Percentiles rank a stretch among this genome's conserved stretches.
Evolutionary conservation across 2,888 invertebrate species (phyloP).

Genomic region (Dione juno): DNA sequence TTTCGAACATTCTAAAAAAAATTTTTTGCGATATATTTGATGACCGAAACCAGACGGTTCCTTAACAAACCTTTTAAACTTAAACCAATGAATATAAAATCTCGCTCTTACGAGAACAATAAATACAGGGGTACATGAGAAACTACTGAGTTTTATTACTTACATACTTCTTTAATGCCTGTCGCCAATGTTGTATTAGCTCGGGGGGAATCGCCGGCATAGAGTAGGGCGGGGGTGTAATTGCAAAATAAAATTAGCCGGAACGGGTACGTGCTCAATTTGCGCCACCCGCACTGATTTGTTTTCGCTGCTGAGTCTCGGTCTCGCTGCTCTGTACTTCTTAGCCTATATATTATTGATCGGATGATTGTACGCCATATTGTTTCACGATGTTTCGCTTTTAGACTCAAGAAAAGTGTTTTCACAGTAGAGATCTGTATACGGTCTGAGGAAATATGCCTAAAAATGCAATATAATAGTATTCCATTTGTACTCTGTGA

Average conservation of each 20-base stretch:
- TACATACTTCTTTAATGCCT: constrained; percentile 47
- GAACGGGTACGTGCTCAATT: constrained; percentile 84
- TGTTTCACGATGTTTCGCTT: constrained; percentile 52
- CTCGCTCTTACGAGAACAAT: background rate
- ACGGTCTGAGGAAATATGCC: background rate
- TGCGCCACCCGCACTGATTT: constrained; percentile 83
- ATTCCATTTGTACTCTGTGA: background rate
- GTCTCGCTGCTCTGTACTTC: constrained; percentile 57
- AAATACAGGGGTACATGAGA: background rate
- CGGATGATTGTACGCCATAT: constrained; percentile 63
- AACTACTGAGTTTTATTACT: constrained; percentile 15
- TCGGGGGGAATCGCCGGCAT: constrained; percentile 48
- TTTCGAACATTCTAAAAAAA: too few relatives aligned
- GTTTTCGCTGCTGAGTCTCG: constrained; percentile 70
- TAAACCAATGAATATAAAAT: background rate
- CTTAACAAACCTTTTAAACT: background rate
- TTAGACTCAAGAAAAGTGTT: constrained; percentile 9
- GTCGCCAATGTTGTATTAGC: constrained; percentile 80
- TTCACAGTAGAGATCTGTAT: constrained; percentile 13
- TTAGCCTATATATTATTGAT: constrained; percentile 83
- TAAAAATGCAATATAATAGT: constrained; percentile 1
- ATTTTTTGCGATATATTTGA: too few relatives aligned
- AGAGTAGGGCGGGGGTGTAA: constrained; percentile 71
- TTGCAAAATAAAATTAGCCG: constrained; percentile 84
- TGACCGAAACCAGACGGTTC: too few relatives aligned